Base-by-base conservation (phyloP, 2,113 vertebrate species). In the Ancistrus triradiatus region DNA sequence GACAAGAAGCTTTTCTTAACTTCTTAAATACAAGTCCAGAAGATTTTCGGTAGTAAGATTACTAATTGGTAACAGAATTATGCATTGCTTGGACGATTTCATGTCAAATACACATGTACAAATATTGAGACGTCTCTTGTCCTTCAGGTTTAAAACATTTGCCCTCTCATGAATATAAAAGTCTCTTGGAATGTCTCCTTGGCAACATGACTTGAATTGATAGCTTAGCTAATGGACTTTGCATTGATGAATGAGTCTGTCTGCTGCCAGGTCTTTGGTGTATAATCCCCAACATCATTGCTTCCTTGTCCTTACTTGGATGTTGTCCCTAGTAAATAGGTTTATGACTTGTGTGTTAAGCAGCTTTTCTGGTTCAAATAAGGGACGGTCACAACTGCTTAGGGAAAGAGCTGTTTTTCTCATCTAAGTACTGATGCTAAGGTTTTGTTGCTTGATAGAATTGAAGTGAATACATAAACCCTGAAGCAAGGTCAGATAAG, bases 311-410 rank as follows among this genome's bases (percentile, higher is more conserved):
- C 77, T 79, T 66, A 73, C 71, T 77, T 51, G 64, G 69, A 68
- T 73, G 76, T 19, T 64, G 74, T 52, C 25, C 61, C 33, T 73
- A 72, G 60, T 81, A 83, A 85, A 79, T 73, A 79, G 83, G 77
- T 72, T 82, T 82, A 75, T 70, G 74, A 80, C 79, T 78, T 55
- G 73, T 73, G 73, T 60, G 56, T 62, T 89, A 87, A 88, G 84
- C 81, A 68, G 80, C 84, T 87, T 90, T 80, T 75, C 78, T 72
- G 79, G 77, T 80, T 80, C 64, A 62, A 73, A 50, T 31, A 56
- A 71, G 70, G 73, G 40, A 70, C 61, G 57, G 40, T 52, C 33
- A 43, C 46, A 44, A 28, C 52, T 49, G 21, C 25, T 15, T 2
- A 15, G 13, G 43, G 24, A 48, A 15, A 49, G 24, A 40, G 43